A percentile compares a stretch with the other conserved stretches of the same genome.
These are phyloP conservation scores for Hylyphantes graminicola DNA, from an alignment of 1,140 invertebrate species.

Conservation along the genomic window DNA sequence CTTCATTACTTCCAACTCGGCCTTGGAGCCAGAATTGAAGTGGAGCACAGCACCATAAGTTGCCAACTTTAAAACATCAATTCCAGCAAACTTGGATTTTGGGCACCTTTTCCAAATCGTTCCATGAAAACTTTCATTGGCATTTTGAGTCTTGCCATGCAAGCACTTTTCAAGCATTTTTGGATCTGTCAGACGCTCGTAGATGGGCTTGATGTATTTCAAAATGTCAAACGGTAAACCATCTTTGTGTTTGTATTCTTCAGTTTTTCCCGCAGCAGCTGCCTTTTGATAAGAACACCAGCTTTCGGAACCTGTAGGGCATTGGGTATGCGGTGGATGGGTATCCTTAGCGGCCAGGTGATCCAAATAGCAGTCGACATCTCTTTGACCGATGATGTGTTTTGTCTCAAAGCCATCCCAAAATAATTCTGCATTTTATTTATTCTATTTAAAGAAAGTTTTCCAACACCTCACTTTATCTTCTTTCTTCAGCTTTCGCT, in stretches of 20 bases:
- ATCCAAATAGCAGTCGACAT: constrained; percentile 12
- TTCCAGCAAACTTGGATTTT: constrained; percentile 4
- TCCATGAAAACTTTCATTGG: neutral
- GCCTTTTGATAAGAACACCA: neutral
- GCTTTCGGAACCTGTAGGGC: constrained; percentile 5
- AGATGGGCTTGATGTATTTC: constrained; percentile 11
- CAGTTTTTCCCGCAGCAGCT: neutral
- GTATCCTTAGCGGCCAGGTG: neutral
- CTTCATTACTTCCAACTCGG: neutral
- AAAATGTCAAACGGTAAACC: neutral
- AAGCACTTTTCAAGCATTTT: constrained; percentile 1
- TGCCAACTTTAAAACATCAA: neutral
- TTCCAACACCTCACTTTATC: neutral
- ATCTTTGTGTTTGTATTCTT: neutral
- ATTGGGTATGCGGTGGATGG: constrained; percentile 10
- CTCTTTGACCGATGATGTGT: constrained; percentile 5
- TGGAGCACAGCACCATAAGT: constrained; percentile 6
- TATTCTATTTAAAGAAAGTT: neutral
- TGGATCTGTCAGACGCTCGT: neutral
- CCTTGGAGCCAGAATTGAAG: neutral
- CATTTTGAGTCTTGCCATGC: constrained; percentile 2
- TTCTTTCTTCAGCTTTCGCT: neutral
- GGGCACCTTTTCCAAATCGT: neutral
- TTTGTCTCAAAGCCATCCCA: constrained; percentile 4
- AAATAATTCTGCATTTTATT: constrained; percentile 27